Conservation (phyloP, 2,888 invertebrate genomes). For the Plebejus anna region DNA sequence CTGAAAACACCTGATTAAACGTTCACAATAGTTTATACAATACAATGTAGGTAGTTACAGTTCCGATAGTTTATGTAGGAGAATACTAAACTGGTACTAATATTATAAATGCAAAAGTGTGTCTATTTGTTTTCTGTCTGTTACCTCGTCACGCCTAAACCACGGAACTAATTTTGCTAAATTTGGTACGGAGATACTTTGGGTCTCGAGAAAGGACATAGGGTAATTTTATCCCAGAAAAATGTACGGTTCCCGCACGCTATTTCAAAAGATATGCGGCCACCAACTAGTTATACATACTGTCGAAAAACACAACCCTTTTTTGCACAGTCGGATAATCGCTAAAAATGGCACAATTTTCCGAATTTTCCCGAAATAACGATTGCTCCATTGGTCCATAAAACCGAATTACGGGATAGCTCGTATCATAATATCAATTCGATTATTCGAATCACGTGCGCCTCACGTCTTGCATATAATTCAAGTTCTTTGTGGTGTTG, state of each 20-base stretch:
- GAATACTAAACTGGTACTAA: too few relatives aligned
- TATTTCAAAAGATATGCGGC: too few relatives aligned
- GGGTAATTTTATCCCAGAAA: not conserved
- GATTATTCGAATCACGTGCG: constrained; percentile 20
- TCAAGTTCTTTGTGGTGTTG: constrained; percentile 20
- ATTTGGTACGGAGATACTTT: too few relatives aligned
- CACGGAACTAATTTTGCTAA: not conserved
- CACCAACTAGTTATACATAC: not conserved
- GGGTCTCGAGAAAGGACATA: too few relatives aligned
- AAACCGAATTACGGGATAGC: constrained; percentile 15
- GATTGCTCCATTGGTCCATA: constrained; percentile 8
- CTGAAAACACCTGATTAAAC: not conserved
- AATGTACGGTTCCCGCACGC: too few relatives aligned
- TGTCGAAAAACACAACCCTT: not conserved
- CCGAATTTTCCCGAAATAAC: not conserved
- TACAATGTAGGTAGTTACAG: not conserved
- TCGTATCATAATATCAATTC: constrained; percentile 9
- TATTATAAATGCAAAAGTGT: too few relatives aligned
- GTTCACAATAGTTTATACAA: not conserved
- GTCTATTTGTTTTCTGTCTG: too few relatives aligned
- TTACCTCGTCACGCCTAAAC: too few relatives aligned
- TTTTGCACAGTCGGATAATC: not conserved
- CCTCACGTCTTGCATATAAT: constrained; percentile 26
- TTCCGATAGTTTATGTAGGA: not conserved
- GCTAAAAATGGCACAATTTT: not conserved